These are phyloP conservation scores for Oedothorax gibbosus DNA, from an alignment of 1,140 invertebrate species.

Conservation along the genomic window DNA sequence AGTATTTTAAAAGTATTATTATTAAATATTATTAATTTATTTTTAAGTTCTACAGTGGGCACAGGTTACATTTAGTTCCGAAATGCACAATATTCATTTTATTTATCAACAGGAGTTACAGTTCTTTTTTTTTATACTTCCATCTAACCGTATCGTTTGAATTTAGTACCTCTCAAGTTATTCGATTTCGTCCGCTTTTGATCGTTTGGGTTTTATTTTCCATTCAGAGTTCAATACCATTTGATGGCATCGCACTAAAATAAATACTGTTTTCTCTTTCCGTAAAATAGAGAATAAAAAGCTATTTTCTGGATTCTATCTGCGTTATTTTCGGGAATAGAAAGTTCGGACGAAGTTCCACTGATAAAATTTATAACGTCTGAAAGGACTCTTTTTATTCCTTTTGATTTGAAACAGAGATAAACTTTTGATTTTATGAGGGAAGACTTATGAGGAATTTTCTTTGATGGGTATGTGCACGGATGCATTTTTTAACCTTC, in stretches of 20 bases:
- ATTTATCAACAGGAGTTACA: too few relatives aligned
- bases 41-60: too few relatives aligned
- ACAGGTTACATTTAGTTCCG: too few relatives aligned
- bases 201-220: conserved; percentile 2
- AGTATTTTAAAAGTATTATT: too few relatives aligned
- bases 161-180: too few relatives aligned
- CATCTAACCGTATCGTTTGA: too few relatives aligned
- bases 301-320: not conserved
- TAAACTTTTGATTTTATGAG: conserved; percentile 34
- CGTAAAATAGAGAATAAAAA: not conserved
- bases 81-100: too few relatives aligned
- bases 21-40: too few relatives aligned
- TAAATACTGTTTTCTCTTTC: conserved; percentile 4
- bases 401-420: conserved; percentile 36
- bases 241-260: conserved; percentile 19
- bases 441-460: not conserved
- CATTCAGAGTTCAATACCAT: not conserved
- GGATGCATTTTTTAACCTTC: not conserved
- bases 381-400: conserved; percentile 20
- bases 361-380: conserved; percentile 17
- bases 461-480: not conserved
- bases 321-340: not conserved
- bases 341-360: not conserved
- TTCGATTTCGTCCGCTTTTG: too few relatives aligned
- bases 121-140: too few relatives aligned